These are phyloP conservation scores for Gymnothorax javanicus DNA, from an alignment of 2,797 vertebrate species.

Conservation along the genomic window DNA sequence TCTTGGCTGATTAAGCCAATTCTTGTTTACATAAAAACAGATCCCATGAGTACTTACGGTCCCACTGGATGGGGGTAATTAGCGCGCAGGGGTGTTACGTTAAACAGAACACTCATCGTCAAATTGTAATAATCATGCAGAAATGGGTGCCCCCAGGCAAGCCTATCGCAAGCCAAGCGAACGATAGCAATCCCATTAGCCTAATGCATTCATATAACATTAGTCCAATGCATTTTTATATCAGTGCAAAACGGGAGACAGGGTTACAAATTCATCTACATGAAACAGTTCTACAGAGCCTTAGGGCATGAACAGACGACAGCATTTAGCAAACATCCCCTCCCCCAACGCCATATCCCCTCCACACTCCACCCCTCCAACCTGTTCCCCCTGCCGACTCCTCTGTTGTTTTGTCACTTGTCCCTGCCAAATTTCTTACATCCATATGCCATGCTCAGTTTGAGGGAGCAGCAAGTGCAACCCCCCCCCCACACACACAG, in stretches of 20 bases:
- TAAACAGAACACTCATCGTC: conserved; percentile 84
- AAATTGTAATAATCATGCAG: conserved; percentile 76
- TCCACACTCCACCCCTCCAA: conserved; percentile 21
- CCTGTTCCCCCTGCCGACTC: conserved; percentile 60
- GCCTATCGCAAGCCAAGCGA: conserved; percentile 76
- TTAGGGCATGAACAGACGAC: conserved; percentile 79
- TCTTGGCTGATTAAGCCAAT: conserved; percentile 64
- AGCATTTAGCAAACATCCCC: conserved; percentile 80
- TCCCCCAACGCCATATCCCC: conserved; percentile 59
- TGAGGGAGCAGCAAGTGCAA: conserved; percentile 60
- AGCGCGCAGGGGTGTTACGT: conserved; percentile 74
- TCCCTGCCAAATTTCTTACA: conserved; percentile 81
- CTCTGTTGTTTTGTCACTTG: conserved; percentile 83
- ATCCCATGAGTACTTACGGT: conserved; percentile 60
- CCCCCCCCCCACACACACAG: conserved; percentile 54
- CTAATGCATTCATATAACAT: conserved; percentile 68
- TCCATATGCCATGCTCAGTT: conserved; percentile 84
- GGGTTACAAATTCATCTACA: conserved; percentile 93
- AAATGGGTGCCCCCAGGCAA: conserved; percentile 80
- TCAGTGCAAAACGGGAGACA: conserved; percentile 85
- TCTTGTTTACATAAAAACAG: conserved; percentile 77
- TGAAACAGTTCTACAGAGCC: conserved; percentile 88
- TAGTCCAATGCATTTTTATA: conserved; percentile 77
- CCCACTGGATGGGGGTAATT: conserved; percentile 84
- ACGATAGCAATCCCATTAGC: conserved; percentile 61